Conservation (phyloP, 92 coral and sea anemone genomes). For the Siderastrea siderea region DNA sequence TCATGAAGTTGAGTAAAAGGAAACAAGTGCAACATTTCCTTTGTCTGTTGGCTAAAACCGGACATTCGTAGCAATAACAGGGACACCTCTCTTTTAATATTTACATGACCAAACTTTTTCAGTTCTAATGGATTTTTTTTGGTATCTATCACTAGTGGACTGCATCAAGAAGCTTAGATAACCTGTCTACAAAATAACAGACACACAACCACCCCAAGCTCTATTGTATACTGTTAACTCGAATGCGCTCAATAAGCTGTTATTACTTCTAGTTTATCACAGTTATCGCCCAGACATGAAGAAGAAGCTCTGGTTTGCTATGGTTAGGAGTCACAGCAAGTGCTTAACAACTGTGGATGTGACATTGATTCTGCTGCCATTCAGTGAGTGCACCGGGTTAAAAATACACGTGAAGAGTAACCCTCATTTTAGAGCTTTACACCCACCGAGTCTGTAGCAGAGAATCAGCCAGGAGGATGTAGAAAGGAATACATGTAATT, state of each 20-base stretch:
- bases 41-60: too few relatives aligned
- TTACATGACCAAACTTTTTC: neutral
- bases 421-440: conserved; percentile 39
- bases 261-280: conserved; percentile 14
- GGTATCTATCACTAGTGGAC: too few relatives aligned
- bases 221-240: too few relatives aligned
- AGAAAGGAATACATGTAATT: conserved; percentile 5
- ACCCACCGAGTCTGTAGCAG: conserved; percentile 55
- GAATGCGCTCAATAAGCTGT: too few relatives aligned
- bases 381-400: conserved; percentile 51
- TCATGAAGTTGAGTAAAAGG: conserved; percentile 10
- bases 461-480: conserved; percentile 58
- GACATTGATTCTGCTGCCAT: conserved; percentile 30
- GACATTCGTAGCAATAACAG: too few relatives aligned
- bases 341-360: conserved; percentile 46
- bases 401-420: conserved; percentile 48
- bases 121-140: neutral
- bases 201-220: too few relatives aligned
- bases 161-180: too few relatives aligned
- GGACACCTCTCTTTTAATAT: conserved; percentile 14
- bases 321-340: conserved; percentile 23
- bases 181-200: too few relatives aligned
- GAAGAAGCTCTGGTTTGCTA: conserved; percentile 32
- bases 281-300: conserved; percentile 32
- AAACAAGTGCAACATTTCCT: too few relatives aligned